Conservation (phyloP, 2,888 invertebrate genomes). For the Drosophila anomalata region DNA sequence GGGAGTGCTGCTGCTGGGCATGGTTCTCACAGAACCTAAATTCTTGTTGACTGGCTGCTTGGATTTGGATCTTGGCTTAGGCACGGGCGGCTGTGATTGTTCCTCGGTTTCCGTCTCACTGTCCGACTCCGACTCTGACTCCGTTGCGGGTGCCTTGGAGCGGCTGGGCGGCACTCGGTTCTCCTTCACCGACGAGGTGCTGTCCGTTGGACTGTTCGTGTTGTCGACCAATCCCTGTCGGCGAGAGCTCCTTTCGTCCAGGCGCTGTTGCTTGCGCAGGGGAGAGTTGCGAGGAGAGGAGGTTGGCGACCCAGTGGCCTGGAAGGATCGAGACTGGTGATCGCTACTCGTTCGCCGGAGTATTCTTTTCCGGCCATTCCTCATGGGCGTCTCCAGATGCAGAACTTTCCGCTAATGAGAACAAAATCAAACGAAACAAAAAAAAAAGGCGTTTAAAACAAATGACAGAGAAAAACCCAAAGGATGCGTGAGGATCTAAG, state of each 20-base stretch:
- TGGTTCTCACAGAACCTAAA: neutral
- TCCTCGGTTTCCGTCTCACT: neutral
- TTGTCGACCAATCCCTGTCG: slow-evolving; percentile 17
- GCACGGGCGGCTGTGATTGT: neutral
- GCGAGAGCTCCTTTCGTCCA: slow-evolving; percentile 32
- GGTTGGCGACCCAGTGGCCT: slow-evolving; percentile 8
- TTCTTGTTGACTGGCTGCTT: neutral
- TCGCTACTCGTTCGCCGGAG: slow-evolving; percentile 58
- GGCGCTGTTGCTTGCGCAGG: slow-evolving; percentile 67
- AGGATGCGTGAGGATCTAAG: neutral
- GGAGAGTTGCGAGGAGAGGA: slow-evolving; percentile 20
- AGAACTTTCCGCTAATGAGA: slow-evolving; percentile 49
- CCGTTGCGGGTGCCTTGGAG: neutral
- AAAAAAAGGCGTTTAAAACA: slow-evolving; percentile 16
- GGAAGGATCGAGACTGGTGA: slow-evolving; percentile 18
- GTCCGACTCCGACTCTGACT: neutral
- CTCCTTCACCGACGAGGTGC: slow-evolving; percentile 62
- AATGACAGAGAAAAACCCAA: slow-evolving; percentile 11
- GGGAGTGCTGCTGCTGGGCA: slow-evolving; percentile 38
- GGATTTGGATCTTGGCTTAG: slow-evolving; percentile 1
- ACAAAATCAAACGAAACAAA: slow-evolving; percentile 24
- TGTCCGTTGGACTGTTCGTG: slow-evolving; percentile 66
- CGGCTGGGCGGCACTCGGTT: slow-evolving; percentile 44
- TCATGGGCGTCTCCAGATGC: slow-evolving; percentile 67
- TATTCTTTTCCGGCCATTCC: slow-evolving; percentile 75